These are phyloP conservation scores for Amblyornis subalaris DNA, from an alignment of 2,113 vertebrate genomes.

Conservation along the genomic window DNA sequence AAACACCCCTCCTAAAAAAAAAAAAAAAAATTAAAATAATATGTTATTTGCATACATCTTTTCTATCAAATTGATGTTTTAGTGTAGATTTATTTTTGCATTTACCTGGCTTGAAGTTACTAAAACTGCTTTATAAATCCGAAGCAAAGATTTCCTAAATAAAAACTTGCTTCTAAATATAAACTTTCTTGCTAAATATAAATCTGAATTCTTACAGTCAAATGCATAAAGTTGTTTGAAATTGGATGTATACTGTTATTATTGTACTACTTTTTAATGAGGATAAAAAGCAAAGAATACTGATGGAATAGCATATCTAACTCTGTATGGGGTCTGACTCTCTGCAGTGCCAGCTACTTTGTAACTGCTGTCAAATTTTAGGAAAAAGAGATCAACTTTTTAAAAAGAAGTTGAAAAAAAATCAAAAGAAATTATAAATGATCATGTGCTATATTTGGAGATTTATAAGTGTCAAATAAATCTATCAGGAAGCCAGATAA, in stretches of 20 bases:
- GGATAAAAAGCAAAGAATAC: not conserved
- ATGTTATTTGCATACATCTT: not conserved
- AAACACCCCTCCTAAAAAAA: not conserved
- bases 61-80: not conserved
- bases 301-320: not conserved
- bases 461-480: not conserved
- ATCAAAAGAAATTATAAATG: not conserved
- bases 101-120: not conserved
- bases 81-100: not conserved
- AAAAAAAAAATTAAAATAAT: not conserved
- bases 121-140: not conserved
- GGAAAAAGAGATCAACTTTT: not conserved
- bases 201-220: not conserved
- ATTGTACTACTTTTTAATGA: not conserved
- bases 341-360: not conserved
- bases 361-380: not conserved
- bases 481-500: not conserved
- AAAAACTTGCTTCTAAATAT: not conserved
- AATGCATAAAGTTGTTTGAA: not conserved
- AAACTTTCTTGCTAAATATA: not conserved
- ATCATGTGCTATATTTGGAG: not conserved
- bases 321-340: not conserved
- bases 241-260: not conserved
- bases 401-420: not conserved
- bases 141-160: not conserved